Base-by-base conservation (phyloP, 2,888 invertebrate species). In the Rhynchonema sp. region DNA sequence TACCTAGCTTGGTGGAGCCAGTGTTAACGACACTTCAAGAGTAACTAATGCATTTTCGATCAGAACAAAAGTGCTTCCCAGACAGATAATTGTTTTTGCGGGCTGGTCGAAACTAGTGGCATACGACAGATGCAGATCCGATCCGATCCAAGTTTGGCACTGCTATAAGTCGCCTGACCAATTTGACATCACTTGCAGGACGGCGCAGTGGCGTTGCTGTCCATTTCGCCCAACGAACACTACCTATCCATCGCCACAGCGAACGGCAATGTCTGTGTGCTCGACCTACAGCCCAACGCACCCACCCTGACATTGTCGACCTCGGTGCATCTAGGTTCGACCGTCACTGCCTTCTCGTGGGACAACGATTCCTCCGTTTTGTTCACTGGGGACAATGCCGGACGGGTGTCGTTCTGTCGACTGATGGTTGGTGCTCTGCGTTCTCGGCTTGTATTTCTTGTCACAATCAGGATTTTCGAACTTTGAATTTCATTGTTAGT, bases 321-420 rank as follows among this genome's bases (percentile, higher is more conserved):
- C 26, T n/a, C 52, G 1, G n/a, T 58, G 46, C 61, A 61, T 60
- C 30, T 62, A 2, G 68, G 67, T 13, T 56, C 62, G 25, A n/a
- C n/a, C n/a, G 67, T 72, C 1, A 71, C 68, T 1, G 63, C 66
- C 55, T 58, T 72, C 26, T 57, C 63, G 6, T 73, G 73, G 73
- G 67, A 68, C 56, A 38, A 55, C 1, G 46, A 63, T 1, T 65
- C 66, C 38, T 61, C 64, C 25, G 65, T 64, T 55, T 58, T 72
- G 56, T 73, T 66, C 62, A 63, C 67, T 27, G 72, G 69, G 3
- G 73, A 73, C 63, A 65, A 63, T 38, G 46, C 60, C n/a, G 73
- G 73, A 13, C 25, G 9, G 22, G 28, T 54, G 9, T 26, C 55
- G 26, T 28, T 25, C 55, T 55, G 55, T 22, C 3, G 23, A 55